These are phyloP conservation scores for Oscheius sp. DNA, from an alignment of 2,888 invertebrate genomes.

Conservation along the genomic window DNA sequence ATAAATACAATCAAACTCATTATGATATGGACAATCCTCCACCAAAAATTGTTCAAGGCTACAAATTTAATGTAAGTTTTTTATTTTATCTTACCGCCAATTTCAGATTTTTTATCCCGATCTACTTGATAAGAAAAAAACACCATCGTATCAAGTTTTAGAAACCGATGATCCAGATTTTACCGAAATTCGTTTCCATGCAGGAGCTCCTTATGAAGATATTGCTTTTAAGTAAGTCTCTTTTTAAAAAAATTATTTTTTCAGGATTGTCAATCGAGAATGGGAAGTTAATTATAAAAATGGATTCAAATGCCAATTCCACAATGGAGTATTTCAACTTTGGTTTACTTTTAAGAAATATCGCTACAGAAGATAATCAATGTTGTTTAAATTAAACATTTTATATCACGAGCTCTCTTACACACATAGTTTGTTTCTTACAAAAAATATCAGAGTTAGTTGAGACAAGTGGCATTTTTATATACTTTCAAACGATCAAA, in stretches of 20 bases:
- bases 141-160: constrained; percentile 87
- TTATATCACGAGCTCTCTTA: too few relatives aligned
- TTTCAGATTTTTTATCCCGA: constrained; percentile 93
- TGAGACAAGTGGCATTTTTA: too few relatives aligned
- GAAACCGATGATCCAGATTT: constrained; percentile 86
- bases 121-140: constrained; percentile 88
- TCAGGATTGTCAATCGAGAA: constrained; percentile 97
- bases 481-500: too few relatives aligned
- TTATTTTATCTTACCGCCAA: background rate
- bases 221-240: constrained; percentile 65
- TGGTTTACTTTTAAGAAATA: constrained; percentile 99
- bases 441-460: too few relatives aligned
- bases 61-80: constrained; percentile 86
- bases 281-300: constrained; percentile 93
- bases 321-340: constrained; percentile 98
- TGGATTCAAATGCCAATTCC: constrained; percentile 98
- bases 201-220: constrained; percentile 97
- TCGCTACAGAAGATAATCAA: constrained; percentile 80
- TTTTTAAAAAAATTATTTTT: constrained; percentile 73
- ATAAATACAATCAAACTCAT: constrained; percentile 99
- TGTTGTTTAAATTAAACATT: too few relatives aligned
- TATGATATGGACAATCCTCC: constrained; percentile 99
- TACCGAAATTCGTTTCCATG: constrained; percentile 86
- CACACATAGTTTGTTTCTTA: too few relatives aligned
- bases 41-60: constrained; percentile 99